Evolutionary conservation across 1,140 invertebrate genomes (phyloP), one percentile per base, ranked within the genome.

Genomic region (Ips typographus): DNA sequence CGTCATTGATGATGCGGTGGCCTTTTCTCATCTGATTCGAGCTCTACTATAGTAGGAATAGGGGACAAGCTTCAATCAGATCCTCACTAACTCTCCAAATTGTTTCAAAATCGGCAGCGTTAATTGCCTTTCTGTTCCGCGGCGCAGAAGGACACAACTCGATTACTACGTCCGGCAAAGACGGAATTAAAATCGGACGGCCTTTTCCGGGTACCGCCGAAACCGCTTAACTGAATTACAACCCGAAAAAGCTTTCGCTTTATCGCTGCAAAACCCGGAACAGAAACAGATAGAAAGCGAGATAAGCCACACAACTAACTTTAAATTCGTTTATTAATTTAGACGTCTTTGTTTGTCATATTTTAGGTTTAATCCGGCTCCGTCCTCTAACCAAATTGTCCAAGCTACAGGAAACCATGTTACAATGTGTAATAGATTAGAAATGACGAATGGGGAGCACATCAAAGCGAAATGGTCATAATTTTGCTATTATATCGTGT

Each of bases 401-500:
- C 2, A 22, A 49, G 22, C 22, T 6, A 49, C 44, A 55, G 6
- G 40, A 7, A 40, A 57, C 39, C 8, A 55, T 55, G 8, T 36
- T 38, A 38, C 39, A 38, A 6, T 60, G 37, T 60, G 44, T 37
- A 44, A 43, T 42, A 60, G 44, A 60, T 22, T 43, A 44, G 22
- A 36, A 38, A 6, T 4, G 58, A 41, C 44, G n/a, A 39, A 44
- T 60, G 22, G 40, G 40, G 22, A 44, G 22, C 22, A 44, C 40
- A 39, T 6, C 38, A 43, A 4, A 8, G 41, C 41, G 5, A n/a
- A 40, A 38, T 7, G 4, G 44, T 60, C 41, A 42, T 60, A 60
- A 58, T 58, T 38, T 58, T 60, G 39, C 58, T 42, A 60, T 60
- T 60, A 60, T 60, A 60, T 60, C 58, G 58, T 60, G 44, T 60